phyloP scores from a whole-genome alignment of 2,113 vertebrate species.

The Leiothrix lutea region DNA sequence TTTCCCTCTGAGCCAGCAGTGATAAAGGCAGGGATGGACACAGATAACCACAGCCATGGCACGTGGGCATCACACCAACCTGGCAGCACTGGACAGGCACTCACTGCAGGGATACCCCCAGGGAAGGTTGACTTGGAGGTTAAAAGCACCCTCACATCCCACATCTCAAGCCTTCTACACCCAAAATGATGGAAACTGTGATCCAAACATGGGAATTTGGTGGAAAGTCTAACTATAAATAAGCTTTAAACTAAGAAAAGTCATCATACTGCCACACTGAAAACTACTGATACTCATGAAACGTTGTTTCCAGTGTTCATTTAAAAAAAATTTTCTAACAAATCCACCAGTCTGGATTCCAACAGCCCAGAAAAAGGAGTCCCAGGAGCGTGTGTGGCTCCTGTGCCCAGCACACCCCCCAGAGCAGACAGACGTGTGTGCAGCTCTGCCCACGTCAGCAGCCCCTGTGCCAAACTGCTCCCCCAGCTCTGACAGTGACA shows the following conservation, averaged over 20 bases:
- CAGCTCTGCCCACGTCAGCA: neutral
- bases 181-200: neutral
- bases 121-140: neutral
- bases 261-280: accelerated
- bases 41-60: neutral
- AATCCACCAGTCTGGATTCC: neutral
- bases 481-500: neutral
- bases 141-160: neutral
- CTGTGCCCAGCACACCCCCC: neutral
- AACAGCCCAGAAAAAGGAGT: neutral
- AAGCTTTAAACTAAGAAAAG: neutral
- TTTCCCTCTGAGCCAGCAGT: neutral
- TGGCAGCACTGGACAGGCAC: neutral
- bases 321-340: neutral
- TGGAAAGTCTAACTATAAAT: neutral
- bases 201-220: neutral
- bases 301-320: neutral
- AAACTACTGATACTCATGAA: neutral
- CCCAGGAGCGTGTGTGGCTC: accelerated
- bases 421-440: accelerated
- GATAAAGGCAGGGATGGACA: neutral
- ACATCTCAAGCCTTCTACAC: neutral
- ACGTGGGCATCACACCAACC: accelerated
- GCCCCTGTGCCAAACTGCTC: neutral
- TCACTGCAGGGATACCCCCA: neutral